These are phyloP conservation scores for Pachyuromys duprasi DNA, from an alignment of 2,797 vertebrate species.

Conservation along the genomic window DNA sequence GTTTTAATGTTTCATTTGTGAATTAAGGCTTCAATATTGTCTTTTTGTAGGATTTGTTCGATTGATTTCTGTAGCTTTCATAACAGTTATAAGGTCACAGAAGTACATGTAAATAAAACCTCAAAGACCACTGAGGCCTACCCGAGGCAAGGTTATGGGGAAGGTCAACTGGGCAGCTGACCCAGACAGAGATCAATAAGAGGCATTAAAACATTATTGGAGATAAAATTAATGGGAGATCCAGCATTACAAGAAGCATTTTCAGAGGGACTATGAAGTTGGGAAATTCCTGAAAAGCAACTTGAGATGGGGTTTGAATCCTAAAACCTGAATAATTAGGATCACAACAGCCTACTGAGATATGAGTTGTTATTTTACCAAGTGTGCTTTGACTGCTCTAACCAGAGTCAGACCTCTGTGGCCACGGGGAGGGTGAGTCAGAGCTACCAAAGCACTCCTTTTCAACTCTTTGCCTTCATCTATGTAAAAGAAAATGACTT, in stretches of 20 bases:
- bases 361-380: neutral
- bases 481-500: neutral
- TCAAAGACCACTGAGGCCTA: slow-evolving; percentile 30
- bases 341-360: neutral
- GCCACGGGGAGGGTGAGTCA: neutral
- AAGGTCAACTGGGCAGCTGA: neutral
- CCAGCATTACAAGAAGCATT: slow-evolving; percentile 29
- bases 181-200: neutral
- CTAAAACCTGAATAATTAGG: neutral
- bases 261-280: neutral
- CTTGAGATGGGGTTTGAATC: neutral
- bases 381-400: neutral
- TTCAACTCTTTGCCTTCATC: neutral
- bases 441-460: neutral
- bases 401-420: neutral
- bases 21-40: slow-evolving; percentile 32
- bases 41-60: slow-evolving; percentile 36
- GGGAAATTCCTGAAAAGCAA: neutral
- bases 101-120: slow-evolving; percentile 34
- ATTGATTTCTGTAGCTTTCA: slow-evolving; percentile 60
- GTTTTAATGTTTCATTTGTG: slow-evolving; percentile 47
- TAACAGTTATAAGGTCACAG: neutral
- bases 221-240: slow-evolving; percentile 53
- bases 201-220: slow-evolving; percentile 52
- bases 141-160: neutral